Percentiles rank a stretch among this genome's conserved stretches.
phyloP scores from a whole-genome alignment of 2,888 invertebrate genomes.

The Belgica antarctica region DNA sequence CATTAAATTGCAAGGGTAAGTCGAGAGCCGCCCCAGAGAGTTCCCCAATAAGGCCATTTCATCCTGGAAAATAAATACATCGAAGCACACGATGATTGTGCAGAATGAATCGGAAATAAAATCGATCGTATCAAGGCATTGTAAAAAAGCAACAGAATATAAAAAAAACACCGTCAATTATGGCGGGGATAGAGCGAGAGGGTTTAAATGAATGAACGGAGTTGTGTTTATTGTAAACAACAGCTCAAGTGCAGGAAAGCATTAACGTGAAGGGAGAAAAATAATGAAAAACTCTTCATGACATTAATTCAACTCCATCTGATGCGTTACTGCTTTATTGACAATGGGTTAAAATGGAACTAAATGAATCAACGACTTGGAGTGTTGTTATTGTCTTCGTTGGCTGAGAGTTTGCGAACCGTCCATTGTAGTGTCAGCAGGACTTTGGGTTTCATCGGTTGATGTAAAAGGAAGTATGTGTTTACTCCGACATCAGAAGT shows the following conservation, averaged over 20 bases:
- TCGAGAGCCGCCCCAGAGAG: slow-evolving; percentile 13
- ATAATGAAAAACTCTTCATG: neutral
- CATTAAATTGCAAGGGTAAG: slow-evolving; percentile 16
- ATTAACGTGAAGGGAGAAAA: slow-evolving; percentile 14
- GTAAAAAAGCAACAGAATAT: slow-evolving; percentile 14
- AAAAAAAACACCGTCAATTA: slow-evolving; percentile 13
- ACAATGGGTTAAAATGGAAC: too few relatives aligned
- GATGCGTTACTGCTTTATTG: neutral
- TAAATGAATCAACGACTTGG: too few relatives aligned
- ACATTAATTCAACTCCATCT: slow-evolving; percentile 22
- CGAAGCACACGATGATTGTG: slow-evolving; percentile 17
- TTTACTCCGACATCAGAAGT: too few relatives aligned
- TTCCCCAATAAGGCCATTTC: neutral
- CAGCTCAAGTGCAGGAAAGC: neutral
- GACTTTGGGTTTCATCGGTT: too few relatives aligned
- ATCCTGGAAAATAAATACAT: neutral
- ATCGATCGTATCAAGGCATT: slow-evolving; percentile 12
- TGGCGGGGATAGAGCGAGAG: neutral
- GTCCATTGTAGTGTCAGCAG: too few relatives aligned
- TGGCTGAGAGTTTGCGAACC: too few relatives aligned
- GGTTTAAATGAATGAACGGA: slow-evolving; percentile 1
- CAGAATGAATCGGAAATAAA: neutral
- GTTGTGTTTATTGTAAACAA: slow-evolving; percentile 22
- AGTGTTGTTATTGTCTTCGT: too few relatives aligned
- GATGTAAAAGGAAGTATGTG: too few relatives aligned